Evolutionary conservation across 2,797 vertebrate genomes (phyloP), one percentile per base, ranked within the genome.

Genomic region (Ficedula albicollis): DNA sequence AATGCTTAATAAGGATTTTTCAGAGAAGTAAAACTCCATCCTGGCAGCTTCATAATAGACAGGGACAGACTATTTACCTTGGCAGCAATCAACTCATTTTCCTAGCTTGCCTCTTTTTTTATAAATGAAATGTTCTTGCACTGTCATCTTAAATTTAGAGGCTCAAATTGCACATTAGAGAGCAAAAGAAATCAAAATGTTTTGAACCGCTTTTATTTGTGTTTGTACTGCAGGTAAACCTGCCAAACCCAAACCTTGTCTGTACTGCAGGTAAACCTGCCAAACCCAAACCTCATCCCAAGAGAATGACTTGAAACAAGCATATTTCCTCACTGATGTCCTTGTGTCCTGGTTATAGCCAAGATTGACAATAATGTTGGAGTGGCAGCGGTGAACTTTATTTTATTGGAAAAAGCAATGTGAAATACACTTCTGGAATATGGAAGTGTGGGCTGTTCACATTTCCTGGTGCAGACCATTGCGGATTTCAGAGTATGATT

Each of bases 1-100:
- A 72, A 2, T 55, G 69, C 85, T 93, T 95, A 92, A 87, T 89
- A 96, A 92, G 85, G 91, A 86, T 93, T 93, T 91, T 93, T 91
- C 59, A 49, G 87, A 81, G 91, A 81, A 89, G 74, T 79, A 91
- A 76, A 94, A 79, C 76, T 90, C 59, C 36, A 6, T 68, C 87
- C 67, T 93, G 86, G 82, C 87, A 91, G 59, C 82, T 87, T 88
- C 52, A 19, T 85, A 91, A 73, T 84, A 89, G 82, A 48, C 38
- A 78, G 36, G n/a, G 87, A 32, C 73, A 88, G 80, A n/a, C 69
- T 91, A 62, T 93, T 94, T 96, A 93, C 83, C 73, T 95, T 95
- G 84, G 69, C 36, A 30, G 75, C 51, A 26, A 30, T 54, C 58
- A 10, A 2, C 68, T 89, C 75, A 26, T 54, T 85, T 85, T 87